phyloP scores from a whole-genome alignment of 2,113 vertebrate genomes.

The Urocitellus parryii region DNA sequence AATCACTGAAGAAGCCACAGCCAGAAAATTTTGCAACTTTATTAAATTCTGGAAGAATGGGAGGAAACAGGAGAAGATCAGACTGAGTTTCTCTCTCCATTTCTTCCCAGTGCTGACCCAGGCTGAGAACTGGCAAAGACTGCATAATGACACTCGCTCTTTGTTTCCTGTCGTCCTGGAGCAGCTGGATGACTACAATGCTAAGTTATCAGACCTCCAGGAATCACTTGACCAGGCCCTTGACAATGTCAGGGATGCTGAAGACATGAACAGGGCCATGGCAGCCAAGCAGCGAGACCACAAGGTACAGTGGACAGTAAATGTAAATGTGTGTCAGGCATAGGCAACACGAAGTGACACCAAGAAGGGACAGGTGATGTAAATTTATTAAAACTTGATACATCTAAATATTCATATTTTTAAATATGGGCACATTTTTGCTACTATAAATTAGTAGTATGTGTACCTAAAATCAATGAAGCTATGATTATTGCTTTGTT shows the following conservation, averaged over 20 bases:
- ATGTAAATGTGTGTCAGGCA: neutral
- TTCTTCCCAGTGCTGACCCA: slow-evolving; percentile 87
- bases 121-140: slow-evolving; percentile 91
- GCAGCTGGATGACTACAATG: slow-evolving; percentile 87
- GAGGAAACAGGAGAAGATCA: neutral
- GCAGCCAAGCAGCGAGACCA: slow-evolving; percentile 87
- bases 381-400: neutral
- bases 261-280: slow-evolving; percentile 89
- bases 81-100: neutral
- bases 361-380: neutral
- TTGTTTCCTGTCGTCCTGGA: slow-evolving; percentile 90
- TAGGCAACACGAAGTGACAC: neutral
- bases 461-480: neutral
- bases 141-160: slow-evolving; percentile 89
- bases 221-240: slow-evolving; percentile 88
- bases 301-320: slow-evolving; percentile 87
- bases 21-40: neutral
- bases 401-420: neutral
- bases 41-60: neutral
- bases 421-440: neutral
- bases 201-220: slow-evolving; percentile 89
- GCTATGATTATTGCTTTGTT: neutral
- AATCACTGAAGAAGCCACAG: neutral
- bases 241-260: slow-evolving; percentile 83
- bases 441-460: neutral